Conservation (phyloP, 2,797 vertebrate species). For the Rhinichthys osculus region DNA sequence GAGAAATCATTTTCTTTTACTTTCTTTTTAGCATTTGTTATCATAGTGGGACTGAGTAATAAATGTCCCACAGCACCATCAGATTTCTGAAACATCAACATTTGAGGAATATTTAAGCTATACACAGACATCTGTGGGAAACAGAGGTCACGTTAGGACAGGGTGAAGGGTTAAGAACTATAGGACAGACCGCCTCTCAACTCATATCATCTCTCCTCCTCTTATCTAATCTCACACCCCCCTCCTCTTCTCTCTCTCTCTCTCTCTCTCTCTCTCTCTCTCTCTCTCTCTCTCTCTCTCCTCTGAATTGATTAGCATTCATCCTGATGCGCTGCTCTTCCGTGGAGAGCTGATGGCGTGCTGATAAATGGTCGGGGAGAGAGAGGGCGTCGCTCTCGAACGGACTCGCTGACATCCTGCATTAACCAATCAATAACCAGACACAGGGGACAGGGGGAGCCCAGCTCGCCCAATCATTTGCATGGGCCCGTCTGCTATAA, state of each 20-base stretch:
- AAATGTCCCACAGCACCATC: background rate
- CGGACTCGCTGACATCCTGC: conserved; percentile 51
- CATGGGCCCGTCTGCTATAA: conserved; percentile 35
- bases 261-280: too few species aligned
- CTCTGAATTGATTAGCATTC: conserved; percentile 46
- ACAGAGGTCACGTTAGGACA: background rate
- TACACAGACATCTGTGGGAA: background rate
- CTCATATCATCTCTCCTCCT: background rate
- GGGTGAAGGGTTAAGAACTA: conserved; percentile 14
- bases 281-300: background rate
- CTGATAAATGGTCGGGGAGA: conserved; percentile 48
- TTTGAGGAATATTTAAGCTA: conserved; percentile 8
- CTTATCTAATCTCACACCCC: background rate
- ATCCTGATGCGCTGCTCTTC: conserved; percentile 14
- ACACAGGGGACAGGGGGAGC: background rate
- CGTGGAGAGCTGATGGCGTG: conserved; percentile 38
- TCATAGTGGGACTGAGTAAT: background rate
- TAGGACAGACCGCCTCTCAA: background rate
- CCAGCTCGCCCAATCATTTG: conserved; percentile 49
- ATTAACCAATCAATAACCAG: conserved; percentile 59
- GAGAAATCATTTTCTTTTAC: background rate
- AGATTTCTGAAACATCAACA: background rate
- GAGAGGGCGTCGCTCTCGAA: conserved; percentile 38
- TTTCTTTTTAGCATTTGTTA: background rate
- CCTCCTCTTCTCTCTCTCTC: background rate